Evolutionary conservation across 2,113 vertebrate species (phyloP), one percentile per base, ranked within the genome.

Genomic region (Sapajus apella): DNA sequence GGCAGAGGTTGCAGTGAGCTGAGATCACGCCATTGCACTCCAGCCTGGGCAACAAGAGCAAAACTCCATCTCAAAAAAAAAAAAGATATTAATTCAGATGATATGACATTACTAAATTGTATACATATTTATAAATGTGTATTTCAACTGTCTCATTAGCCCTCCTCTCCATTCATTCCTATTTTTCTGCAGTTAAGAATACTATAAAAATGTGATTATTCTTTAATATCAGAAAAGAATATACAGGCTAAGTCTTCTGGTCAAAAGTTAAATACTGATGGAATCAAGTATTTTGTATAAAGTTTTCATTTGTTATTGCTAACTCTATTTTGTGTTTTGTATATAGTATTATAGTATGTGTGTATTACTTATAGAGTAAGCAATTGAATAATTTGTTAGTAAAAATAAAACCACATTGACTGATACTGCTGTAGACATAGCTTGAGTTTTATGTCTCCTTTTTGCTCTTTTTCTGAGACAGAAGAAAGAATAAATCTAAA

Each of bases 101-200:
- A 23, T 37, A 37, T 17, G 45, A 43, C 12, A 40, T 70, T 18
- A 43, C 47, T 66, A 87, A 96, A 87, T 64, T 95, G 27, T 45
- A 92, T 84, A 80, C 37, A 50, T 70, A 76, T 91, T 91, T 83
- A 50, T 93, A 95, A 97, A 93, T 87, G 40, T 8, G 0, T 95
- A 86, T 88, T 56, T 90, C 81, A 94, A 35, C 27, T 40, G 43
- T 87, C 61, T 61, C 30, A 45, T 23, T 68, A 52, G 45, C 45
- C 35, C 16, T 18, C 27, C 16, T 3, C 35, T 88, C 56, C 27
- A 43, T 64, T 81, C 83, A 95, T 97, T 98, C 86, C 87, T 77
- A 6, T 97, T 93, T 87, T 96, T 84, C 55, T 93, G 32, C 76
- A 80, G 14, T 70, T 95, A 70, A 90, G 45, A 80, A 70, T 84